Evolutionary conservation across 2,113 vertebrate species (phyloP).

Genomic region (Mesocricetus auratus): DNA sequence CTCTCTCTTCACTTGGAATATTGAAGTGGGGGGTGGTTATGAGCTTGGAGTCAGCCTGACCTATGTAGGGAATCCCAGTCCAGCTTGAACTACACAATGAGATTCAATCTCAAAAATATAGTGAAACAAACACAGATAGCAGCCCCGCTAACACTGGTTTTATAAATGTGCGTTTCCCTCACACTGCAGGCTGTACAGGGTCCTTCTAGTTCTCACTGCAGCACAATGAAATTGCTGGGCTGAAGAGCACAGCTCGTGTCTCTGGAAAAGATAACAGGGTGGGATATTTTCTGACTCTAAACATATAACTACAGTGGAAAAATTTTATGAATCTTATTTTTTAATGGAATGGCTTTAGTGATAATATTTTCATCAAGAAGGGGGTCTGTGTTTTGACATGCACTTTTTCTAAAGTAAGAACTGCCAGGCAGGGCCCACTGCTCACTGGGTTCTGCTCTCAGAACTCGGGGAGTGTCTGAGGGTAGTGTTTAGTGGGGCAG

Average conservation of each 20-base stretch:
- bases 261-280: neutral
- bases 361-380: constrained; percentile 1
- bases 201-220: neutral
- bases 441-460: fast-evolving
- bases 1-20: too few species aligned
- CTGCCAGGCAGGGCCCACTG: neutral
- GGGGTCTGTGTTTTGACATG: neutral
- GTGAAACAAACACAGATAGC: neutral
- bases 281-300: neutral
- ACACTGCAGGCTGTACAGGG: neutral
- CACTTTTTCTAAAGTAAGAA: neutral
- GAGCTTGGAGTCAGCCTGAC: neutral
- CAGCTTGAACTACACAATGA: neutral
- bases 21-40: neutral
- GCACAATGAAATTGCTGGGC: neutral
- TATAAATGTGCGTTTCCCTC: neutral
- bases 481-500: neutral
- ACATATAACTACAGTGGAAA: neutral
- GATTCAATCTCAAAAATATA: neutral
- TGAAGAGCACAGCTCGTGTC: neutral
- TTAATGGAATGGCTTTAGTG: constrained; percentile 7
- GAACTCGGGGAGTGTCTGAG: neutral
- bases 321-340: constrained; percentile 12
- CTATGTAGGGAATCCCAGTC: neutral
- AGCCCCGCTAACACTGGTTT: neutral